Conservation (phyloP, 2,888 invertebrate genomes). For the Anodontia alba region DNA sequence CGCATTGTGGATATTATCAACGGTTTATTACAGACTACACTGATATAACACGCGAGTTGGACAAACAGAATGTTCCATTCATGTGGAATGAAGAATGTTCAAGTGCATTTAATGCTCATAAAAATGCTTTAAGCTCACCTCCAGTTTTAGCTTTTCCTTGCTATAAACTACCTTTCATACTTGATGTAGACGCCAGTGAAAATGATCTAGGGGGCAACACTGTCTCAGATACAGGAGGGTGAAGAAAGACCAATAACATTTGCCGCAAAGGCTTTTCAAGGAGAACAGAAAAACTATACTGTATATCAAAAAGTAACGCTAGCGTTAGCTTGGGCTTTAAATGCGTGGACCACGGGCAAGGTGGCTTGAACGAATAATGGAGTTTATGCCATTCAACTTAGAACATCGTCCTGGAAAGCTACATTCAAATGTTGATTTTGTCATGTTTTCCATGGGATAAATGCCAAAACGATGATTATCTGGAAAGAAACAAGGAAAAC, state of each 20-base stretch:
- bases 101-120: conserved; percentile 2
- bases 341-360: not conserved
- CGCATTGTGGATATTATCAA: conserved; percentile 14
- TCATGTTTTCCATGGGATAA: conserved; percentile 4
- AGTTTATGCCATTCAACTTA: conserved; percentile 11
- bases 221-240: conserved; percentile 32
- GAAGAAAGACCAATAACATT: conserved; percentile 34
- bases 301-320: conserved; percentile 19
- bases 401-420: conserved; percentile 3
- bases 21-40: conserved; percentile 3
- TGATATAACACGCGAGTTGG: not conserved
- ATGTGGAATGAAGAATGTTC: not conserved
- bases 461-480: too few species aligned
- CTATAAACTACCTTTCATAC: conserved; percentile 11
- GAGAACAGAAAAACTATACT: conserved; percentile 29
- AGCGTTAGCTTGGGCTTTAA: conserved; percentile 7
- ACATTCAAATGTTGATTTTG: not conserved
- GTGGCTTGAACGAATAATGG: conserved; percentile 16
- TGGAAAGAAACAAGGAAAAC: not conserved
- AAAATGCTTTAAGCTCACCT: not conserved
- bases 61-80: not conserved
- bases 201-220: conserved; percentile 30
- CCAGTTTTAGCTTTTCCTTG: conserved; percentile 15
- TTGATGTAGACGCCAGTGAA: conserved; percentile 43
- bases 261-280: conserved; percentile 16